phyloP scores from a whole-genome alignment of 2,888 invertebrate species.

The Protonemura montana region DNA sequence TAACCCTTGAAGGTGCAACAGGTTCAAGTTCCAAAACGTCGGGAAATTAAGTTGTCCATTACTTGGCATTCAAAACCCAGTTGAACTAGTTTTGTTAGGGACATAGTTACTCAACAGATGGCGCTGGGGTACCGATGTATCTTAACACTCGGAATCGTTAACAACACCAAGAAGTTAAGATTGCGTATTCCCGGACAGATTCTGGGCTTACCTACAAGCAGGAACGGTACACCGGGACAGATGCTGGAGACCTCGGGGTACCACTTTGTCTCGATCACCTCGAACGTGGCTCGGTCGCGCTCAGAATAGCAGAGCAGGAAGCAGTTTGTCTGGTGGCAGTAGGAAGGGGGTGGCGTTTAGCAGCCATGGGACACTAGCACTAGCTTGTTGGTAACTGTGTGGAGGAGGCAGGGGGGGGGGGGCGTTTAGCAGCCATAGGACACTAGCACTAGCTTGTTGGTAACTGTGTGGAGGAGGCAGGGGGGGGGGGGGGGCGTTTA shows the following conservation, averaged over 20 bases:
- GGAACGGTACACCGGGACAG: slow-evolving; percentile 78
- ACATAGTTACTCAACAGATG: neutral
- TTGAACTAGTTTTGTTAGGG: too few species aligned
- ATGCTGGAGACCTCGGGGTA: slow-evolving; percentile 85
- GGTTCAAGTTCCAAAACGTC: too few species aligned
- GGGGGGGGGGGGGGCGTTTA: too few species aligned
- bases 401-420: too few species aligned
- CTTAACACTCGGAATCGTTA: too few species aligned
- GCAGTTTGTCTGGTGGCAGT: slow-evolving; percentile 26
- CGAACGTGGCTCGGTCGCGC: slow-evolving; percentile 77
- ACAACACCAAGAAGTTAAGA: too few species aligned
- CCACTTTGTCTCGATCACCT: slow-evolving; percentile 86
- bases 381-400: neutral
- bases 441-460: neutral
- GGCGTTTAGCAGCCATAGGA: neutral
- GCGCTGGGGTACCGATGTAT: neutral
- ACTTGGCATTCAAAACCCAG: too few species aligned
- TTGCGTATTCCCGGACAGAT: too few species aligned
- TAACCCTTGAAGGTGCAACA: too few species aligned
- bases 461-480: too few species aligned
- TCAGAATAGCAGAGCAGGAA: slow-evolving; percentile 68
- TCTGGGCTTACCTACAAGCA: slow-evolving; percentile 85
- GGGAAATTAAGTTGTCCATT: too few species aligned
- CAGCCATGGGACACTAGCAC: neutral
- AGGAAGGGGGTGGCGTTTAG: neutral